Base-by-base conservation (phyloP, 2,888 invertebrate species). In the Drosophila borborema region DNA sequence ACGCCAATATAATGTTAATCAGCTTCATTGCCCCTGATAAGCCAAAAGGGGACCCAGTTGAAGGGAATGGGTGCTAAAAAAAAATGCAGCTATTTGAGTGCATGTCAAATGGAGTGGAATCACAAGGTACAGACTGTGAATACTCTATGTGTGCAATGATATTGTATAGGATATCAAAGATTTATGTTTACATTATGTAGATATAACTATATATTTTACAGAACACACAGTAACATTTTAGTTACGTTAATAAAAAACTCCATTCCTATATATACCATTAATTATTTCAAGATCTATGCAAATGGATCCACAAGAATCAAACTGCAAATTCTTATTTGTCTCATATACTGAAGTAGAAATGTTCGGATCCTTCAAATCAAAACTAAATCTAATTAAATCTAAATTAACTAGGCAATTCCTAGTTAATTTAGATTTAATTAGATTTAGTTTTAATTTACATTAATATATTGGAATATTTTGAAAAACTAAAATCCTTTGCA, bases 21-120 rank as follows among this genome's bases (percentile, higher is more conserved):
- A 79, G 79, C 64, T 51, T 53, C 63, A 55, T 64, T 40, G 59
- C 38, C 65, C 62, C 77, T 88, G 85, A 85, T 85, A 85, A 85
- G 83, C 80, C 71, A 77, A 86, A 84, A 89, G 89, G 82, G 84
- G 89, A 86, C 89, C 79, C 75, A 75, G 59, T 82, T 86, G 86
- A 69, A 69, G 62, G 73, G 67, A 72, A 60, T 65, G 61, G 40
- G 68, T 59, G 49, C 3, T 59, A 66, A 49, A 31, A 34, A 34
- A 51, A 71, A 66, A 14, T 38, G 14, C 48, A 28, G 23, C 49
- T n/a, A 9, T 16, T 40, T 40, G 16, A 40, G 16, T 6, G 38
- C 2, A 40, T 16, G 16, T 16, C 38, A 40, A 40, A 7, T 40
- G 8, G 18, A 62, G 54, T 14, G 6, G 43, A 58, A 38, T 18